Evolutionary conservation across 2,888 invertebrate species (phyloP), one percentile per base, ranked within the genome.

Genomic region (Lomographa bimaculata): DNA sequence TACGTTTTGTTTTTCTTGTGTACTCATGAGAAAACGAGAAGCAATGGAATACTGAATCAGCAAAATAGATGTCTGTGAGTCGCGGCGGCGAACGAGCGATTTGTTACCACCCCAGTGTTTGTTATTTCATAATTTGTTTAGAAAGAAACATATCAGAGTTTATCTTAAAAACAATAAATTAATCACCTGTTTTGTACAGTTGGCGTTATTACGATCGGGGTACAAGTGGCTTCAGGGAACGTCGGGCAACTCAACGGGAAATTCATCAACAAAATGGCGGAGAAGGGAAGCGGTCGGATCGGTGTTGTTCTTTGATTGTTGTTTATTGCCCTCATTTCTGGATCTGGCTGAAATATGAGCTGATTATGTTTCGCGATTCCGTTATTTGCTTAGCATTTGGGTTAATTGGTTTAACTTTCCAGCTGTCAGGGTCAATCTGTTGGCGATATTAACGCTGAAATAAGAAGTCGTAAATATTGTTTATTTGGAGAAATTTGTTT

Each of bases 261-360:
- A 16, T 7, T n/a, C n/a, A n/a, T n/a, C n/a, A n/a, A n/a, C n/a
- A n/a, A 17, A 25, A 6, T 16, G 19, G 18, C 28, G 8, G 27
- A 27, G 18, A n/a, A 7, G 8, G 30, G 37, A 19, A 9, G 5
- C 29, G 20, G 20, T 10, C 11, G n/a, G 32, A 7, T 14, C 20
- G 7, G 11, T 28, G 14, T 40, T 40, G 33, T 34, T 27, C 27
- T 33, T 40, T 34, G 24, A 34, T 28, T 34, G 19, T 40, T 40
- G 34, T 40, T 40, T 40, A 34, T 14, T 18, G 25, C 18, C 23
- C 28, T 33, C 24, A 28, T 33, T 20, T 23, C 34, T 10, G 10
- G 10, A 7, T 24, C 11, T 6, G 19, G 3, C 10, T 24, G 29
- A 29, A 40, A 40, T 34, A 40, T 29, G 33, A 40, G 24, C 40